Base-by-base conservation (phyloP, 2,113 vertebrate genomes). In the Bubo bubo region DNA sequence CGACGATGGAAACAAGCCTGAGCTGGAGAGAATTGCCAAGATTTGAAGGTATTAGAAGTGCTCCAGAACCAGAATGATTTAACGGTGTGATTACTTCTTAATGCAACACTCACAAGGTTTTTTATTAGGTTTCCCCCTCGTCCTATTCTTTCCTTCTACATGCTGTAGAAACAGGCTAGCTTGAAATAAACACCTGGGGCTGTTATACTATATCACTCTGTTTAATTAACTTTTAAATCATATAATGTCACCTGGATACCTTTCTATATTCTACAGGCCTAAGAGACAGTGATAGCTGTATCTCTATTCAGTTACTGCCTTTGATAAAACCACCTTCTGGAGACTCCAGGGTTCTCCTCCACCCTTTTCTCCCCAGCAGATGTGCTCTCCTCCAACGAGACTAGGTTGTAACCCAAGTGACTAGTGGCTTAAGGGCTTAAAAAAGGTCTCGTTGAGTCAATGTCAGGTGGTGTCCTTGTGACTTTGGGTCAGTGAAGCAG, bases 191-290 rank as follows among this genome's bases (percentile, higher is more conserved):
- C 90, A 97, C 97, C 95, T 90, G 88, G 76, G 96, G 97, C 97
- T 96, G 93, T 96, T 97, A 80, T 55, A 81, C 71, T 93, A 22
- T 96, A 64, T 95, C 95, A 90, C 85, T 98, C 95, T 52, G 93
- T 97, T 96, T 98, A 98, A 98, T 98, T 98, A 98, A 98, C 97
- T 97, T 98, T 89, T 97, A 98, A 98, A 97, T 98, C 98, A 97
- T 90, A 64, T 76, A 26, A 63, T 92, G 93, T 97, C 97, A 95
- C 96, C 75, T 35, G 12, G 72, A 72, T 95, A 23, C 58, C 88
- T 73, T 96, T 96, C 67, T 93, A 68, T 67, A 86, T 94, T 96
- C 73, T 63, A 2, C 63, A 59, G 58, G 83, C 58, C 41, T 80
- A 15, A 41, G 43, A 92, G 75, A 81, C 52, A 37, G 73, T 12